These are phyloP conservation scores for Gerris lacustris DNA, from an alignment of 2,888 invertebrate genomes.

Conservation along the genomic window DNA sequence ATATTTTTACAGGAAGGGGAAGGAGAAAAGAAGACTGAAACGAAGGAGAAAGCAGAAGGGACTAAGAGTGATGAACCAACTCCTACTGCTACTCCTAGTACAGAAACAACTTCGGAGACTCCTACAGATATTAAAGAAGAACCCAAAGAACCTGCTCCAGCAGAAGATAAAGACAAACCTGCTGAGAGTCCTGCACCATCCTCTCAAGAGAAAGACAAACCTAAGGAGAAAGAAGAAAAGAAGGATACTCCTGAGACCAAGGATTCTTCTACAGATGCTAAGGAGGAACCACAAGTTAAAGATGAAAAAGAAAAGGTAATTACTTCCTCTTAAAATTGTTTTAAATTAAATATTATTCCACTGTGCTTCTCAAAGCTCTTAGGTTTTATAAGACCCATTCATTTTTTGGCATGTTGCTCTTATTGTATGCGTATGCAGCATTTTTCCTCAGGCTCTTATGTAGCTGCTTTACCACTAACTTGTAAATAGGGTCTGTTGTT, in stretches of 20 bases:
- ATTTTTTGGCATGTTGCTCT: too few species aligned
- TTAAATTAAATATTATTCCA: neutral
- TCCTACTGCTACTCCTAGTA: neutral
- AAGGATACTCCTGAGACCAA: slow-evolving; percentile 32
- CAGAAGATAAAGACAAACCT: neutral
- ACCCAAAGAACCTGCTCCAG: neutral
- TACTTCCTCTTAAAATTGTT: slow-evolving; percentile 5
- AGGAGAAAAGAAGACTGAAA: slow-evolving; percentile 39
- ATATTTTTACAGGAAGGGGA: slow-evolving; percentile 26
- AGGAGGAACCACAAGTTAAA: slow-evolving; percentile 26
- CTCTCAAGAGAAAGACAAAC: slow-evolving; percentile 36
- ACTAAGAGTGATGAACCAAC: slow-evolving; percentile 32
- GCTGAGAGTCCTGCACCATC: neutral
- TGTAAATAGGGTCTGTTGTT: too few species aligned
- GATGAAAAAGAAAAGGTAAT: slow-evolving; percentile 34
- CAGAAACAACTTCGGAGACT: neutral
- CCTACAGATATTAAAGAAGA: neutral
- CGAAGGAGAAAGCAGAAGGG: slow-evolving; percentile 37
- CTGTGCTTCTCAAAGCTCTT: too few species aligned
- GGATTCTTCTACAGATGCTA: slow-evolving; percentile 36
- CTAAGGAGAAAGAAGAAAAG: slow-evolving; percentile 38
- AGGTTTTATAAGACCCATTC: too few species aligned
- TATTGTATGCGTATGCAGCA: too few species aligned
- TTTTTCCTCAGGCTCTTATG: too few species aligned
- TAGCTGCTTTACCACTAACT: too few species aligned